phyloP scores from a whole-genome alignment of 2,113 vertebrate genomes.

The Numenius arquata region DNA sequence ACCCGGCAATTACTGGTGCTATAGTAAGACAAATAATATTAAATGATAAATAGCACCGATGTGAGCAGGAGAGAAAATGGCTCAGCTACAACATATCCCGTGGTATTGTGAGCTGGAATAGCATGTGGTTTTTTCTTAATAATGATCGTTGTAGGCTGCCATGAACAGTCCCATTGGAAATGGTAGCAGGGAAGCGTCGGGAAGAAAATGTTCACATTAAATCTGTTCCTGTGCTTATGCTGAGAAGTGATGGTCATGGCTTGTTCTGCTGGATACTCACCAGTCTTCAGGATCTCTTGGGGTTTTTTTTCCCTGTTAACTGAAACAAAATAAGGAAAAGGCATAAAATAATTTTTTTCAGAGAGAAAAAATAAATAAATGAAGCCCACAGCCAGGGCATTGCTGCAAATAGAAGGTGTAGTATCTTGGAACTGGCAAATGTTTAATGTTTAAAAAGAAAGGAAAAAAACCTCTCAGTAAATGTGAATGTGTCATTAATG shows the following conservation, averaged over 20 bases:
- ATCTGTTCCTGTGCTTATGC: neutral
- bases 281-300: neutral
- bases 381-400: neutral
- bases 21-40: neutral
- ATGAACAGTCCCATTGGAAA: neutral
- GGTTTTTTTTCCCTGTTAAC: neutral
- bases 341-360: neutral
- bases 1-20: neutral
- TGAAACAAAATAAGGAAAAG: neutral
- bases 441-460: neutral
- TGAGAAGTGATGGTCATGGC: neutral
- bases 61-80: neutral
- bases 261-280: neutral
- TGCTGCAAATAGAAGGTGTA: neutral
- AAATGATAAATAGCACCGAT: neutral
- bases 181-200: neutral
- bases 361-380: neutral
- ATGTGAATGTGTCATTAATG: neutral
- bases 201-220: neutral
- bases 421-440: neutral
- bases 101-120: neutral
- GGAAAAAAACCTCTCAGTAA: neutral
- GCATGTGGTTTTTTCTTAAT: neutral
- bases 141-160: neutral
- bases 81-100: accelerated